phyloP scores from a whole-genome alignment of 37 sponge, comb jelly and placozoan species.

The Petrosia ficiformis region DNA sequence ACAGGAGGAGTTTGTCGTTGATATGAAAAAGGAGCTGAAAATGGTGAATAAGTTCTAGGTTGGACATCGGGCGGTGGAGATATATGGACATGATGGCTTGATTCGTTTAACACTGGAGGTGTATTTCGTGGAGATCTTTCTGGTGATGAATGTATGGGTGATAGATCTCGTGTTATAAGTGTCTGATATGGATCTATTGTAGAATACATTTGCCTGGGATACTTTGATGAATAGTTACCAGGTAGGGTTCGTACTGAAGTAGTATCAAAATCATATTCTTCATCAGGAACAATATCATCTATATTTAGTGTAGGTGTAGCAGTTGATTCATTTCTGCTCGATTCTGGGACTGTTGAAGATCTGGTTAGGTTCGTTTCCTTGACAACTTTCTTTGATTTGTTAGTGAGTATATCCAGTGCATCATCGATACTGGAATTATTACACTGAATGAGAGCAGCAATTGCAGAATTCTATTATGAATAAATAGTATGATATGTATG shows the following conservation, averaged over 20 bases:
- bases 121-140: conserved; percentile 19
- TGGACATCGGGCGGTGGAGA: conserved; percentile 77
- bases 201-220: neutral
- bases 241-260: conserved; percentile 8
- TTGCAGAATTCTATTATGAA: conserved; percentile 40
- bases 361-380: conserved; percentile 9
- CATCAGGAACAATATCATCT: neutral
- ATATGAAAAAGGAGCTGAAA: conserved; percentile 49
- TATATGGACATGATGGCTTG: conserved; percentile 50
- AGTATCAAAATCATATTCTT: conserved; percentile 1
- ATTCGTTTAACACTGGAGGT: conserved; percentile 47
- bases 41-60: conserved; percentile 64
- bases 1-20: conserved; percentile 18
- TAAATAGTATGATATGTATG: no score
- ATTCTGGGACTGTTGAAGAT: conserved; percentile 34
- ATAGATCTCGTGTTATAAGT: conserved; percentile 8
- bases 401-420: conserved; percentile 49
- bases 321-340: neutral
- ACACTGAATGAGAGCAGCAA: conserved; percentile 50
- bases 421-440: conserved; percentile 57
- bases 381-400: neutral
- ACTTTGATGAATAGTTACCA: neutral
- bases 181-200: neutral
- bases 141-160: conserved; percentile 7
- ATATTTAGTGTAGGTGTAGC: neutral